Percentiles rank a stretch among this genome's conserved stretches.
Evolutionary conservation across 2,888 invertebrate genomes (phyloP).

Genomic region (Chirona hameri): DNA sequence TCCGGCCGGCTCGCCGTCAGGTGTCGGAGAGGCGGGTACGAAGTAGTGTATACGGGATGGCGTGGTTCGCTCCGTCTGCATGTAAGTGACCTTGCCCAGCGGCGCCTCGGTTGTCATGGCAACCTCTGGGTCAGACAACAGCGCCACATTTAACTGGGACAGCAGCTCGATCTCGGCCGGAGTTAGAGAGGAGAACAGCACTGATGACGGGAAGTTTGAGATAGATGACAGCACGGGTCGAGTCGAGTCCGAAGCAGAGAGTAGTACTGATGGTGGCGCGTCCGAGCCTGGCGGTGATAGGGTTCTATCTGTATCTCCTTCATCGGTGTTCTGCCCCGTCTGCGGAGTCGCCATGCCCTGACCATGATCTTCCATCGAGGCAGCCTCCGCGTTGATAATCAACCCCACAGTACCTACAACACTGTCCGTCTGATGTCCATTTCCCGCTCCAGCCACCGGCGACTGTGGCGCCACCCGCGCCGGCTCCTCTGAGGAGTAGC

Average conservation of each 20-base stretch:
- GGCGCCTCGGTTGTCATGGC: constrained; percentile 8
- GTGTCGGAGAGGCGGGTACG: not conserved
- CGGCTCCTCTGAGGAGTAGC: not conserved
- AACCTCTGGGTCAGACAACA: not conserved
- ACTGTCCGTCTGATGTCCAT: too few relatives aligned
- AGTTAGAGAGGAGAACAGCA: not conserved
- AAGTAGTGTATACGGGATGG: not conserved
- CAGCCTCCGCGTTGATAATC: not conserved
- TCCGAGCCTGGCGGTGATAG: not conserved
- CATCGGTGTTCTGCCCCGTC: not conserved
- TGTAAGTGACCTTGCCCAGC: not conserved
- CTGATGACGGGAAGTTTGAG: not conserved
- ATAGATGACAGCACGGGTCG: not conserved
- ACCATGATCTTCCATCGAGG: not conserved
- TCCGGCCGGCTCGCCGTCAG: not conserved
- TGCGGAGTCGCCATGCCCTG: not conserved
- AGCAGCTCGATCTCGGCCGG: not conserved
- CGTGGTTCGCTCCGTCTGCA: not conserved
- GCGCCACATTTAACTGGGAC: not conserved
- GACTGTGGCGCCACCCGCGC: not conserved
- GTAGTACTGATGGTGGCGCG: not conserved
- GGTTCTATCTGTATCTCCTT: not conserved
- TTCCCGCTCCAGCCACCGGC: not conserved
- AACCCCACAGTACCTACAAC: not conserved
- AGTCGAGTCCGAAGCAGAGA: too few relatives aligned